These are phyloP conservation scores for Aphelenchoides besseyi DNA, from an alignment of 1,140 invertebrate genomes.

Conservation along the genomic window DNA sequence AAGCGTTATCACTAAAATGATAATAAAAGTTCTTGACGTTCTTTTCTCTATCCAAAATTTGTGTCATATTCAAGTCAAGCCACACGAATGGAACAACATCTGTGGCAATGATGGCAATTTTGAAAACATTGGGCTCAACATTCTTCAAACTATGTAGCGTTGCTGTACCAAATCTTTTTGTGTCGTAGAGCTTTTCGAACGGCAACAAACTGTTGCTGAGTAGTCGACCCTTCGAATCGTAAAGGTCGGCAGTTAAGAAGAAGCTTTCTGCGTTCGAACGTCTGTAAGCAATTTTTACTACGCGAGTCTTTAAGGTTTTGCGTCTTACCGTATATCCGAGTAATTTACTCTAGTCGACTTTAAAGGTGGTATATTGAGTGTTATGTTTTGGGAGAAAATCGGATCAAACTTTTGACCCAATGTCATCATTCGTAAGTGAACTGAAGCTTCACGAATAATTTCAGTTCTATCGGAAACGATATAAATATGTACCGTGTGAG, in stretches of 20 bases:
- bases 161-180: constrained; percentile 22
- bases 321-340: constrained; percentile 3
- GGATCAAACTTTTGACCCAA: constrained; percentile 40
- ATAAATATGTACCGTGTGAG: constrained; percentile 32
- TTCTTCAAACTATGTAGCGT: constrained; percentile 7
- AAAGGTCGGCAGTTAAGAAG: constrained; percentile 23
- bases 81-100: constrained; percentile 44
- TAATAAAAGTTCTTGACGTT: constrained; percentile 19
- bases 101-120: constrained; percentile 12
- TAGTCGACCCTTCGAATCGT: neutral
- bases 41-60: constrained; percentile 17
- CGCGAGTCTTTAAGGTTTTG: neutral
- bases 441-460: constrained; percentile 22
- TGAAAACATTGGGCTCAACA: neutral
- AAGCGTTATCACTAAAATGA: constrained; percentile 40
- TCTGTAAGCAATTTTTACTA: constrained; percentile 15
- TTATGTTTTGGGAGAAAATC: constrained; percentile 25
- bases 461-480: constrained; percentile 42
- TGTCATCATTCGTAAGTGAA: constrained; percentile 28
- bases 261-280: constrained; percentile 20
- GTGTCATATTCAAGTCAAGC: constrained; percentile 30
- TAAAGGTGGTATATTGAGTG: constrained; percentile 24
- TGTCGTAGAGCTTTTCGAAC: constrained; percentile 33
- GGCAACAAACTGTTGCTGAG: constrained; percentile 20
- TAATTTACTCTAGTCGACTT: constrained; percentile 23